A percentile compares a stretch with the other conserved stretches of the same genome.
These are phyloP conservation scores for Corythornis vintsioides DNA, from an alignment of 2,113 vertebrate species.

Conservation along the genomic window DNA sequence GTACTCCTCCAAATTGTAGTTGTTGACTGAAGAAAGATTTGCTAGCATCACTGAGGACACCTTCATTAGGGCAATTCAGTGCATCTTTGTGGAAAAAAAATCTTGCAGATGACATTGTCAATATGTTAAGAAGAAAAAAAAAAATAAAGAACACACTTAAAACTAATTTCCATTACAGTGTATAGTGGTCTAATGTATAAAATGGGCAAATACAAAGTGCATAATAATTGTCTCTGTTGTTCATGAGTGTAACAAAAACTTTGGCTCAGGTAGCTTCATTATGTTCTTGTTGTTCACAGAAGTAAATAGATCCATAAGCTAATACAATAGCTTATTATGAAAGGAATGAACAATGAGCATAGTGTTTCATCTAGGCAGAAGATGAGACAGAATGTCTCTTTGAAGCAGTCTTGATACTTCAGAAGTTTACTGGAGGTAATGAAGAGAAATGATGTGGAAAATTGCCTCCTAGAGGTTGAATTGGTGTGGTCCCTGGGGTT, in stretches of 20 bases:
- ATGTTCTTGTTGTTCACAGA: background rate
- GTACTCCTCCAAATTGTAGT: background rate
- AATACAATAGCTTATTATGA: background rate
- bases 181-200: background rate
- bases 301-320: background rate
- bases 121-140: background rate
- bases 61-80: background rate
- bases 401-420: conserved; percentile 28
- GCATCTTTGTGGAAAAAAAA: background rate
- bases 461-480: background rate
- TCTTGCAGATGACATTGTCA: background rate
- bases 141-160: background rate
- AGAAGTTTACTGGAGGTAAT: background rate
- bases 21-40: background rate
- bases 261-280: background rate
- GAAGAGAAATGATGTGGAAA: conserved; percentile 27
- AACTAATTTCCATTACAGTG: background rate
- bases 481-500: conserved; percentile 26
- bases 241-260: background rate
- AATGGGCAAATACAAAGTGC: background rate
- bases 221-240: background rate
- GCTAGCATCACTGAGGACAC: background rate
- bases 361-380: background rate
- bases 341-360: background rate
- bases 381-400: conserved; percentile 26